phyloP scores from a whole-genome alignment of 2,113 vertebrate species.

The Hipposideros armiger region DNA sequence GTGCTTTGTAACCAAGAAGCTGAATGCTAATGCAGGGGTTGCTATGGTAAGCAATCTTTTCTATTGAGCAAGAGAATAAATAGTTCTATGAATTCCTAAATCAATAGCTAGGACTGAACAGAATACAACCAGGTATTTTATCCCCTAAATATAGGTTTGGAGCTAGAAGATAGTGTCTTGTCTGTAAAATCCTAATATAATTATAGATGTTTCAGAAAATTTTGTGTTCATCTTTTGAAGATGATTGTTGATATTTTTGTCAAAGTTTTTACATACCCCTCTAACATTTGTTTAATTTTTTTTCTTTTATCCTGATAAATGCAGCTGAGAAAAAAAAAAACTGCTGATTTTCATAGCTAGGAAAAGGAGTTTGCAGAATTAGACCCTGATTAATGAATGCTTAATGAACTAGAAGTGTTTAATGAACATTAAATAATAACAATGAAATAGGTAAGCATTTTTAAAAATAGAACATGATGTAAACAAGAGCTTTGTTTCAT shows the following conservation, averaged over 20 bases:
- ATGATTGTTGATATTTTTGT: constrained; percentile 54
- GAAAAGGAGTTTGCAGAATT: constrained; percentile 49
- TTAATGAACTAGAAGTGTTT: constrained; percentile 60
- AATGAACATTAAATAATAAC: constrained; percentile 72
- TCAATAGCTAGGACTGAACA: constrained; percentile 60
- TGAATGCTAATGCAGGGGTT: constrained; percentile 71
- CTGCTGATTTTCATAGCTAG: constrained; percentile 14
- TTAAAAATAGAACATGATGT: not conserved
- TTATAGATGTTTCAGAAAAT: constrained; percentile 69
- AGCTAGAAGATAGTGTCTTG: constrained; percentile 58
- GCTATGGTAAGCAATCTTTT: constrained; percentile 82
- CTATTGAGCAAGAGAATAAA: constrained; percentile 74
- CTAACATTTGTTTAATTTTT: constrained; percentile 37
- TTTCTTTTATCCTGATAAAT: constrained; percentile 44
- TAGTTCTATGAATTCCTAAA: constrained; percentile 70
- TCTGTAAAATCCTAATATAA: constrained; percentile 72
- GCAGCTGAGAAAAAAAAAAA: not conserved
- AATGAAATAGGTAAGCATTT: not conserved
- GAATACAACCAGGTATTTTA: constrained; percentile 64
- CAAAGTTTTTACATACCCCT: constrained; percentile 58
- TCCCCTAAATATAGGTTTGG: constrained; percentile 67
- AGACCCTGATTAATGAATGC: constrained; percentile 66
- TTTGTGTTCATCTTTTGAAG: constrained; percentile 62
- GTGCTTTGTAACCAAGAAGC: constrained; percentile 63
- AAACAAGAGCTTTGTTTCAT: not conserved